Percentiles rank a stretch among this genome's conserved stretches.
Conservation (phyloP, 2,888 invertebrate genomes). For the Anthoptus insignis region DNA sequence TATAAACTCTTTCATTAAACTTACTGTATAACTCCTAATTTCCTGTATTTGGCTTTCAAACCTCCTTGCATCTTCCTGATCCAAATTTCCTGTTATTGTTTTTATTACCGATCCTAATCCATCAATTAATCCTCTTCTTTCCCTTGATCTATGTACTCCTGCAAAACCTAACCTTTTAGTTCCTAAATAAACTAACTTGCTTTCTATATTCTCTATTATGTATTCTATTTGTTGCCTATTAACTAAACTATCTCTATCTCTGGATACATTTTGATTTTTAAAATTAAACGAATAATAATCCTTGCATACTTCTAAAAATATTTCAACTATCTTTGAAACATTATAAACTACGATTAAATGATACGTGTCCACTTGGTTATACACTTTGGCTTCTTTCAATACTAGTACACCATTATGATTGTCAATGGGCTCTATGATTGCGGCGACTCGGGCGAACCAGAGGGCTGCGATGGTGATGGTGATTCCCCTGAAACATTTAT, state of each 20-base stretch:
- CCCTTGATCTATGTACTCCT: conserved; percentile 7
- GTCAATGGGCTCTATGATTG: conserved; percentile 48
- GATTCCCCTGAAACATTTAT: conserved; percentile 50
- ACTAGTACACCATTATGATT: conserved; percentile 50
- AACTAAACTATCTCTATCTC: conserved; percentile 1
- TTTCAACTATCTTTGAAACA: conserved; percentile 41
- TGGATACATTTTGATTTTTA: conserved; percentile 18
- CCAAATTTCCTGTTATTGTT: conserved; percentile 36
- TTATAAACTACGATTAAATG: conserved; percentile 40
- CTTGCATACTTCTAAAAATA: conserved; percentile 41
- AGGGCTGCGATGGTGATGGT: conserved; percentile 45
- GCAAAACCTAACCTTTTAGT: conserved; percentile 22
- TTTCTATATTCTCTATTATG: conserved; percentile 26
- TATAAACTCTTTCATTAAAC: conserved; percentile 35
- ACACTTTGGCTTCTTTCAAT: conserved; percentile 45
- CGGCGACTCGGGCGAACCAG: conserved; percentile 42
- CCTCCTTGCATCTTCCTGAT: conserved; percentile 27
- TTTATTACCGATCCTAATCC: conserved; percentile 31
- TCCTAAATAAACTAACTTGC: conserved; percentile 34
- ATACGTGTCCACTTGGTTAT: conserved; percentile 42
- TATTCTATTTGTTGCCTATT: conserved; percentile 34
- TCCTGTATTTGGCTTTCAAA: conserved; percentile 31
- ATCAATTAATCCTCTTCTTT: conserved; percentile 30
- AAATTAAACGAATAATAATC: conserved; percentile 40
- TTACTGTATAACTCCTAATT: conserved; percentile 1